Percentiles rank a stretch among this genome's conserved stretches.
Conservation (phyloP, 2,113 vertebrate species). For the Callionymus lyra region DNA sequence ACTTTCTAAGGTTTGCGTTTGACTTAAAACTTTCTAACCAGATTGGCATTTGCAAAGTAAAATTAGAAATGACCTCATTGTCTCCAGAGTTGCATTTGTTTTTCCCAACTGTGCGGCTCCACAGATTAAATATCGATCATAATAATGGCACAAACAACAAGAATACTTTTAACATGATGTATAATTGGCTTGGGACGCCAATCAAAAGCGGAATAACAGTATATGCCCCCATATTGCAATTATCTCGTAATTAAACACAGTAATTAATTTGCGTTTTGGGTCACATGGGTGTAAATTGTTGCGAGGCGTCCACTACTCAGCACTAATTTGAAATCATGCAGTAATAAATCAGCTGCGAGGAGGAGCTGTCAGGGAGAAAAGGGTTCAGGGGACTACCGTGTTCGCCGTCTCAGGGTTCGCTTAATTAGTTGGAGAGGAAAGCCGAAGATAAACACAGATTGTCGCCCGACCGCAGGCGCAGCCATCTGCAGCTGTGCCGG, state of each 20-base stretch:
- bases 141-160: slow-evolving; percentile 12
- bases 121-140: too few species aligned
- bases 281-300: slow-evolving; percentile 46
- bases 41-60: slow-evolving; percentile 26
- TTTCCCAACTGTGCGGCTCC: too few species aligned
- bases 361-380: slow-evolving; percentile 27
- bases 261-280: slow-evolving; percentile 44
- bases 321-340: slow-evolving; percentile 46
- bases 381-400: slow-evolving; percentile 31
- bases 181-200: too few species aligned
- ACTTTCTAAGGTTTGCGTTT: too few species aligned
- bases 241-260: slow-evolving; percentile 45
- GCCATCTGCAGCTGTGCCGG: slow-evolving; percentile 20
- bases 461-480: slow-evolving; percentile 30
- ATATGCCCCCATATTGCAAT: slow-evolving; percentile 28
- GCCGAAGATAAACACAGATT: slow-evolving; percentile 47
- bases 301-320: slow-evolving; percentile 30
- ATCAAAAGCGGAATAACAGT: slow-evolving; percentile 15
- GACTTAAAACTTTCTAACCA: slow-evolving; percentile 35
- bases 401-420: slow-evolving; percentile 44
- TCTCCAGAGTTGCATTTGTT: too few species aligned
- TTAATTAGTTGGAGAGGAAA: slow-evolving; percentile 50
- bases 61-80: too few species aligned
- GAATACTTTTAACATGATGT: slow-evolving; percentile 1
- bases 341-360: slow-evolving; percentile 46